Percentiles rank a stretch among this genome's conserved stretches.
phyloP scores from a whole-genome alignment of 2,113 vertebrate species.

The Philantomba maxwellii region DNA sequence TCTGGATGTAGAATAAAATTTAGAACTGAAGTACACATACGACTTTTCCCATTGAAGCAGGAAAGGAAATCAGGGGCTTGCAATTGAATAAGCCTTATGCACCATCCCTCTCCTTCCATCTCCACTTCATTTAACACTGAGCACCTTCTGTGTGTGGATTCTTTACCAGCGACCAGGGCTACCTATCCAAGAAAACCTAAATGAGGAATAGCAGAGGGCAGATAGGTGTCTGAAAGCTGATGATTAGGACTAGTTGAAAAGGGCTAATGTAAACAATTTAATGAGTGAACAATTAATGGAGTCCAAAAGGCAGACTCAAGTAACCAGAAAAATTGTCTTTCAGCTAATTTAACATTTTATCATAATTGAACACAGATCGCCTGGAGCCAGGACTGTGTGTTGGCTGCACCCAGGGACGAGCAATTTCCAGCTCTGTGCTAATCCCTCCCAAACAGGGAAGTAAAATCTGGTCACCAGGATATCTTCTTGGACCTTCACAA shows the following conservation, averaged over 20 bases:
- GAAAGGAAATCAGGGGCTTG: background rate
- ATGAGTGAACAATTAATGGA: conserved; percentile 51
- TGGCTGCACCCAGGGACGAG: background rate
- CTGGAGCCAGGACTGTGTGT: background rate
- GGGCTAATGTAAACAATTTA: conserved; percentile 35
- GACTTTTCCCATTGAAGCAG: background rate
- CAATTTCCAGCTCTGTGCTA: background rate
- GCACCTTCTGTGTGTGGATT: fast-evolving
- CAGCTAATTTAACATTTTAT: conserved; percentile 61
- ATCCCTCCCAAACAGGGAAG: background rate
- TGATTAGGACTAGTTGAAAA: background rate
- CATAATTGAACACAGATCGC: conserved; percentile 37
- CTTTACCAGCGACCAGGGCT: fast-evolving
- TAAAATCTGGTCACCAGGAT: background rate
- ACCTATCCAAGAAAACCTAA: background rate
- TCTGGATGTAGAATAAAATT: background rate
- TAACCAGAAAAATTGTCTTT: conserved; percentile 67
- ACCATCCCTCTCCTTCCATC: fast-evolving
- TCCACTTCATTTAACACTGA: fast-evolving
- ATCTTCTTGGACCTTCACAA: background rate
- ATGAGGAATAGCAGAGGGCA: background rate
- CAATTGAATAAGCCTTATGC: fast-evolving
- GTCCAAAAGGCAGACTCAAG: conserved; percentile 60
- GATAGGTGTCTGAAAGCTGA: background rate
- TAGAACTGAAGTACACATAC: background rate